phyloP scores from a whole-genome alignment of 2,797 vertebrate species.

The Florisuga fusca region DNA sequence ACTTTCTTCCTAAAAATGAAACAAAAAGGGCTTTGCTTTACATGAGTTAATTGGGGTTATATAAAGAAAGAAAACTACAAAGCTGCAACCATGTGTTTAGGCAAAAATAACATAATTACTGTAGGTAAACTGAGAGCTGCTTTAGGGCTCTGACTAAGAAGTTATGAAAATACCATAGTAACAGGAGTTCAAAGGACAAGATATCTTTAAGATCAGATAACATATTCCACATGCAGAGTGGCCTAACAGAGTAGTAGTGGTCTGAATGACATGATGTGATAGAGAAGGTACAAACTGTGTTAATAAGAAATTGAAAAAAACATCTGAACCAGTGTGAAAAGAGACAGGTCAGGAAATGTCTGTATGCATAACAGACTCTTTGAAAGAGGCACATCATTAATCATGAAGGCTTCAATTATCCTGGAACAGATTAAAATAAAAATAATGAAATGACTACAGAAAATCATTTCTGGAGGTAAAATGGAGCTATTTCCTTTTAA shows the following conservation, averaged over 20 bases:
- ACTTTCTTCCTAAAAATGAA: not conserved
- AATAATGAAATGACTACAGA: constrained; percentile 29
- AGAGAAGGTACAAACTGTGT: not conserved
- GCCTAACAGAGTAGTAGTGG: not conserved
- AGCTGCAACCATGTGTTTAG: constrained; percentile 24
- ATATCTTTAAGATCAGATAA: not conserved
- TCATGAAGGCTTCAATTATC: constrained; percentile 57
- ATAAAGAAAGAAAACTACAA: not conserved
- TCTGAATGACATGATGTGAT: not conserved
- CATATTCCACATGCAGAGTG: not conserved
- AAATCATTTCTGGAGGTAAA: constrained; percentile 50
- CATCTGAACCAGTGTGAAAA: not conserved
- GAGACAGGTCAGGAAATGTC: constrained; percentile 11
- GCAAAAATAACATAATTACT: constrained; percentile 63
- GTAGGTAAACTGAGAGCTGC: constrained; percentile 10
- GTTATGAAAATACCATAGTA: constrained; percentile 19
- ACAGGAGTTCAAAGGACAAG: not conserved
- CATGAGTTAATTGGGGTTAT: not conserved
- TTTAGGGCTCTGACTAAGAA: not conserved
- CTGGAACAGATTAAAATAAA: not conserved
- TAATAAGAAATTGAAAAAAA: constrained; percentile 16
- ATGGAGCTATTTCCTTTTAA: constrained; percentile 47
- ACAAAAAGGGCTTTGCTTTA: not conserved
- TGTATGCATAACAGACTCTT: constrained; percentile 15
- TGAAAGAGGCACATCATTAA: constrained; percentile 53